These are phyloP conservation scores for Carassius auratus DNA, from an alignment of 2,113 vertebrate genomes.

Conservation along the genomic window DNA sequence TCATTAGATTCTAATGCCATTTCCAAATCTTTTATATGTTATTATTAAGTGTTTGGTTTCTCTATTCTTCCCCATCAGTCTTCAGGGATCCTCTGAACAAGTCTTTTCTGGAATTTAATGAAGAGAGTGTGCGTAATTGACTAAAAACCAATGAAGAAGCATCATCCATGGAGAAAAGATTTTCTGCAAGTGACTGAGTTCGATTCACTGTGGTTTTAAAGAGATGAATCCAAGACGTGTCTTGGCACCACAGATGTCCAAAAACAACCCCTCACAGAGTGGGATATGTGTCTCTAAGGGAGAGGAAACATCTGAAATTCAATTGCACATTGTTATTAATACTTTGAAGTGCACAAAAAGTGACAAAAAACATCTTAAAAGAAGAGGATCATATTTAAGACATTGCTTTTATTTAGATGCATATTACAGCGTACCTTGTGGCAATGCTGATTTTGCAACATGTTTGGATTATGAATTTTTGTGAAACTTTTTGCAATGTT, in stretches of 20 bases:
- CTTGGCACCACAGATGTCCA: conserved; percentile 15
- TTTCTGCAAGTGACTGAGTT: neutral
- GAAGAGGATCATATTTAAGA: neutral
- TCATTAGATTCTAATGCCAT: neutral
- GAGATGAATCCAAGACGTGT: neutral
- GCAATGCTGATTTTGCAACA: no score
- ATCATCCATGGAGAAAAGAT: conserved; percentile 2
- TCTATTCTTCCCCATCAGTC: neutral
- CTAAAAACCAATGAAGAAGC: conserved; percentile 19
- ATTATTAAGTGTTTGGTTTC: conserved; percentile 17
- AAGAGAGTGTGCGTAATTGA: neutral
- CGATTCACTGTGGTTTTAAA: neutral
- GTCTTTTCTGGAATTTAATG: neutral
- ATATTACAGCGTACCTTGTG: no score
- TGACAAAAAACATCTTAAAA: neutral
- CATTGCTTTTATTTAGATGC: no score
- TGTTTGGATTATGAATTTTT: no score
- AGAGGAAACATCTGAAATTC: conserved; percentile 24
- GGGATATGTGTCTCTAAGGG: conserved; percentile 5
- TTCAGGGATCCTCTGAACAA: neutral
- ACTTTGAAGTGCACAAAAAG: neutral
- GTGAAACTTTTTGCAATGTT: no score
- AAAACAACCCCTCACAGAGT: conserved; percentile 17
- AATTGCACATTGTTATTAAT: conserved; percentile 29
- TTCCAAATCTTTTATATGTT: neutral